Conservation (phyloP, 2,888 invertebrate genomes). For the Meghimatium bilineatum region DNA sequence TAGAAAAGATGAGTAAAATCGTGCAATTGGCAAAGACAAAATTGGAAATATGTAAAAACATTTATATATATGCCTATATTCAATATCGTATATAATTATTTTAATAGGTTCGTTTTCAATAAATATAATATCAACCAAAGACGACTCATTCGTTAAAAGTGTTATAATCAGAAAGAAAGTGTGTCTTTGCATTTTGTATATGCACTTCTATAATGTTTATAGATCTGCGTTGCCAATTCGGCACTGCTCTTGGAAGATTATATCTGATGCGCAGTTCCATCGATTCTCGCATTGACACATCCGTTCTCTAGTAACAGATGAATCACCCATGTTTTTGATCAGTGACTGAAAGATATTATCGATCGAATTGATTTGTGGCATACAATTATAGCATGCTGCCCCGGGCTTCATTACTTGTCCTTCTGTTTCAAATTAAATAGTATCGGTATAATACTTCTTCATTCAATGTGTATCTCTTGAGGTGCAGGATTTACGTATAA, state of each 20-base stretch:
- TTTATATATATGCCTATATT: no score
- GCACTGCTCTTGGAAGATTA: not conserved
- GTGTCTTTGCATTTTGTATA: no score
- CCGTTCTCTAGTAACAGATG: conserved; percentile 3
- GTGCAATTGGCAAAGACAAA: no score
- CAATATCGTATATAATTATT: no score
- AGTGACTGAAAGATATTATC: not conserved
- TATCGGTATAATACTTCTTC: not conserved
- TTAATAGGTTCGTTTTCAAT: no score
- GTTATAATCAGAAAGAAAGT: not conserved
- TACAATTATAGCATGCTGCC: not conserved
- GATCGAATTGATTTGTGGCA: conserved; percentile 1
- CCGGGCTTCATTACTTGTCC: not conserved
- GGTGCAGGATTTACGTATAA: no score
- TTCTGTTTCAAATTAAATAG: not conserved
- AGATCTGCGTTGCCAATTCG: conserved; percentile 4
- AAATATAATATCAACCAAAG: no score
- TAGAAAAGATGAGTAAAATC: no score
- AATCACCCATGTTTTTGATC: conserved; percentile 17
- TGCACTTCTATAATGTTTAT: not conserved
- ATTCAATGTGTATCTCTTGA: no score
- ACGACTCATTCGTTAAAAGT: no score
- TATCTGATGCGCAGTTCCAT: conserved; percentile 18
- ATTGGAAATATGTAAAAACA: no score
- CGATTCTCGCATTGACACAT: not conserved